These are phyloP conservation scores for Phragmatobia fuliginosa DNA, from an alignment of 2,888 invertebrate species.

Conservation along the genomic window DNA sequence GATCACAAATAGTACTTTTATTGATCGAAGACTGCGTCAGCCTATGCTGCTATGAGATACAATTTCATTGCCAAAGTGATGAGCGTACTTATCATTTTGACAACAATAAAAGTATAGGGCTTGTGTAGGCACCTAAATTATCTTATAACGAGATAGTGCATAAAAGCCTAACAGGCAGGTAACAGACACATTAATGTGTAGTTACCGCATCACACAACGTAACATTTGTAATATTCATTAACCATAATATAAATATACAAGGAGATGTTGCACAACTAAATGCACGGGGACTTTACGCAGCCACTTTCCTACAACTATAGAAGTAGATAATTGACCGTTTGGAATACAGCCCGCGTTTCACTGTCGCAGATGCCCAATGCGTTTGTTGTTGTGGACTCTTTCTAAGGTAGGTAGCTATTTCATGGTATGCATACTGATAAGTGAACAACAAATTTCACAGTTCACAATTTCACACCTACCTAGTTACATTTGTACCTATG, in stretches of 20 bases:
- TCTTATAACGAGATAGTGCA: background rate
- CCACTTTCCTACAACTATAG: constrained; percentile 48
- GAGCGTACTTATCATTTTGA: background rate
- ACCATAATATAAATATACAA: constrained; percentile 46
- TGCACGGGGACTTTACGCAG: constrained; percentile 32
- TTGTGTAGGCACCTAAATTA: background rate
- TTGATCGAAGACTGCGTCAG: too few relatives aligned
- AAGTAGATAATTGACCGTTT: constrained; percentile 61
- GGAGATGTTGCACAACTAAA: constrained; percentile 62
- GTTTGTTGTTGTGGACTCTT: constrained; percentile 58
- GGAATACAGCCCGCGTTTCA: constrained; percentile 68
- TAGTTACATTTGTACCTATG: background rate
- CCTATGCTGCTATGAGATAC: too few relatives aligned
- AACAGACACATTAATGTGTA: constrained; percentile 1
- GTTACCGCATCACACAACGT: constrained; percentile 32
- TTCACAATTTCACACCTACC: constrained; percentile 37
- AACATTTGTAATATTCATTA: constrained; percentile 38
- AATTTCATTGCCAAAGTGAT: too few relatives aligned
- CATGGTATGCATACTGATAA: constrained; percentile 70
- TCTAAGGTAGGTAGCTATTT: constrained; percentile 60
- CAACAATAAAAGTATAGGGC: background rate
- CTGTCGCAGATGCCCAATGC: constrained; percentile 59
- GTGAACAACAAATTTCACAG: constrained; percentile 69
- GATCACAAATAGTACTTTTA: too few relatives aligned
- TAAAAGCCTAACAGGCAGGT: constrained; percentile 1